A percentile compares a stretch with the other conserved stretches of the same genome.
Conservation (phyloP, 1,140 invertebrate species). For the Physella acuta region DNA sequence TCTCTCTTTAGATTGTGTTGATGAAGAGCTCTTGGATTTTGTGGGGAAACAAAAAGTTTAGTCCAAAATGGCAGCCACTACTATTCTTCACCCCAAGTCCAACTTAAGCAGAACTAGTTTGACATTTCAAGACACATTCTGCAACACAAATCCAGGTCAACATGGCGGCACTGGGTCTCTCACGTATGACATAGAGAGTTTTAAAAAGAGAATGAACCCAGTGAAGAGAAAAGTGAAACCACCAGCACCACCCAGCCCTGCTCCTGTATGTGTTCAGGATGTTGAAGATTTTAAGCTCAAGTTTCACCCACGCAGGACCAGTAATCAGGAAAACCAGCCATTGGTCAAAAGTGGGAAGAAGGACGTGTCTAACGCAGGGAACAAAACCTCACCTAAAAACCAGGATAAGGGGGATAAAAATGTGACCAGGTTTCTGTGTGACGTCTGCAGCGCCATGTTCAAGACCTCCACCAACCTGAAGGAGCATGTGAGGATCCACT, state of each 20-base stretch:
- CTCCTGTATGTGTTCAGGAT: neutral
- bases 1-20: no score
- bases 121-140: no score
- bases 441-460: constrained; percentile 5
- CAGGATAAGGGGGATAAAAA: neutral
- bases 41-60: no score
- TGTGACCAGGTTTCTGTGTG: constrained; percentile 1
- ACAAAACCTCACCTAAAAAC: neutral
- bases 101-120: no score
- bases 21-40: no score
- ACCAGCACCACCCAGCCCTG: neutral
- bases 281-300: constrained; percentile 11
- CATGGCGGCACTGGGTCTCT: no score
- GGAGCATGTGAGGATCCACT: constrained; percentile 13
- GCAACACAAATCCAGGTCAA: no score
- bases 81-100: no score
- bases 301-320: neutral
- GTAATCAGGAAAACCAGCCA: neutral
- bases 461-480: constrained; percentile 1
- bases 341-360: neutral
- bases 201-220: constrained; percentile 4
- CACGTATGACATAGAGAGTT: constrained; percentile 1
- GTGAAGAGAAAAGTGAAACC: neutral
- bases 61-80: no score
- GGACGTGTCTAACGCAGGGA: neutral